A percentile compares a stretch with the other conserved stretches of the same genome.
These are phyloP conservation scores for Cephus runcator DNA, from an alignment of 2,888 invertebrate genomes.

Conservation along the genomic window DNA sequence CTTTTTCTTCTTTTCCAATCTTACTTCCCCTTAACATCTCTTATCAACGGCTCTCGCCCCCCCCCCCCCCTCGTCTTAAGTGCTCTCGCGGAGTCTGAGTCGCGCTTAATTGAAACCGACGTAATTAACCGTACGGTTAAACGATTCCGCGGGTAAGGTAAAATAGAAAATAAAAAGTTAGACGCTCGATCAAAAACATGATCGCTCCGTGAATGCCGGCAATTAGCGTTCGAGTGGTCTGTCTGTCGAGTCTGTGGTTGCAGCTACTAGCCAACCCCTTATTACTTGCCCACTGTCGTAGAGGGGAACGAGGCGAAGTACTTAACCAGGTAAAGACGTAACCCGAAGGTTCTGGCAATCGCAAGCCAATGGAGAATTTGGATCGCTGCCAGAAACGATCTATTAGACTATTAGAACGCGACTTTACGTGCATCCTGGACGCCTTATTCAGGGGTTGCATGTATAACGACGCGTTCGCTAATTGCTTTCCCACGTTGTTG, in stretches of 20 bases:
- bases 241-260: constrained; percentile 16
- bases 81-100: not conserved
- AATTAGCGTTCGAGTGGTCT: constrained; percentile 37
- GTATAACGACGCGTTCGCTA: constrained; percentile 33
- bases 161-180: constrained; percentile 12
- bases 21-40: not conserved
- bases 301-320: not conserved
- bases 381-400: constrained; percentile 43
- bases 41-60: not conserved
- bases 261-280: not conserved
- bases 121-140: constrained; percentile 29
- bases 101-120: not conserved
- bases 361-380: constrained; percentile 30
- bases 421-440: constrained; percentile 29
- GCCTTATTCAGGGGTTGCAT: constrained; percentile 35
- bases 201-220: constrained; percentile 34
- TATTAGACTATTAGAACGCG: constrained; percentile 37
- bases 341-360: not conserved
- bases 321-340: not conserved
- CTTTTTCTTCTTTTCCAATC: not conserved
- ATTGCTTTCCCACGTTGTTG: constrained; percentile 41
- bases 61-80: not conserved
- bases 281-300: not conserved
- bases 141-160: constrained; percentile 15
- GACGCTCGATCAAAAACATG: constrained; percentile 45